These are phyloP conservation scores for Pyrgilauda ruficollis DNA, from an alignment of 2,113 vertebrate genomes.

Conservation along the genomic window DNA sequence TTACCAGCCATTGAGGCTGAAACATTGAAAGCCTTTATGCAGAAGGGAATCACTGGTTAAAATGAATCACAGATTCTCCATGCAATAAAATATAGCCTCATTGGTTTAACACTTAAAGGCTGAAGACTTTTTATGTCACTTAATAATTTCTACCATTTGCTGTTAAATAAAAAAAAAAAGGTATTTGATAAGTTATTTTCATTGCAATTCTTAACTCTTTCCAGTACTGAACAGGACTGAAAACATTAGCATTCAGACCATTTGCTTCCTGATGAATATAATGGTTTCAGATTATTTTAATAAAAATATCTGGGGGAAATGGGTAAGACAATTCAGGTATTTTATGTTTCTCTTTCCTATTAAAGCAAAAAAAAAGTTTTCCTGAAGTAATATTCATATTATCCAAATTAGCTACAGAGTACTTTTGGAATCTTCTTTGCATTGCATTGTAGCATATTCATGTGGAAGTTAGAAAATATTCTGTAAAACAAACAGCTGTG, in stretches of 20 bases:
- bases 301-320: slow-evolving; percentile 31
- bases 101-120: slow-evolving; percentile 35
- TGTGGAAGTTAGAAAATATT: slow-evolving; percentile 57
- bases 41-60: slow-evolving; percentile 45
- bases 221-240: neutral
- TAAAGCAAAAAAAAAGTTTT: slow-evolving; percentile 64
- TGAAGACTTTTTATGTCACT: slow-evolving; percentile 34
- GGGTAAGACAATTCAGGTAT: slow-evolving; percentile 46
- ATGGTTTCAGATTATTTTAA: slow-evolving; percentile 31
- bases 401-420: slow-evolving; percentile 57
- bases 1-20: slow-evolving; percentile 63
- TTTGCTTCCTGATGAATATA: slow-evolving; percentile 20
- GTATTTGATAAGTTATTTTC: slow-evolving; percentile 11
- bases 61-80: slow-evolving; percentile 30
- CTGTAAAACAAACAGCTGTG: slow-evolving; percentile 41
- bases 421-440: slow-evolving; percentile 22
- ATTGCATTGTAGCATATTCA: slow-evolving; percentile 30
- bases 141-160: slow-evolving; percentile 62
- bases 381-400: slow-evolving; percentile 66
- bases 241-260: neutral
- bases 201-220: slow-evolving; percentile 1
- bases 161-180: slow-evolving; percentile 43
- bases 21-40: slow-evolving; percentile 61
- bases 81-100: slow-evolving; percentile 41
- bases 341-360: slow-evolving; percentile 65